Base-by-base conservation (phyloP, 2,113 vertebrate species). In the Nematolebias whitei region DNA sequence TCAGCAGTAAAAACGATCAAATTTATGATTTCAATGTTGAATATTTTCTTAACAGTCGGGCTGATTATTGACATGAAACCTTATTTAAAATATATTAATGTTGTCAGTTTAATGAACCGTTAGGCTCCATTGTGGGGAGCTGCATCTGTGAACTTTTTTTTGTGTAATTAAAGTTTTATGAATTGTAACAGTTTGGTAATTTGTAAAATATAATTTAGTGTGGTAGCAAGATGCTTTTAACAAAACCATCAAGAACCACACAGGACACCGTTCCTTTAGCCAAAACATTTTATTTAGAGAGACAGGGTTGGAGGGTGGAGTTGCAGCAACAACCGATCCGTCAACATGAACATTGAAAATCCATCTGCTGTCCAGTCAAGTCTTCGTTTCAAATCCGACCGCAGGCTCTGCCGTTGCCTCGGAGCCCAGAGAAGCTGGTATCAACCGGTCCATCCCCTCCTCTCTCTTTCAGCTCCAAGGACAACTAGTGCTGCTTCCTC, bases 401-500 rank as follows among this genome's bases (percentile, higher is more conserved):
- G 1, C 49, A 44, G 60, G 62, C 38, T 65, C 63, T 15, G 40
- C n/a, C 19, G 9, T 58, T 9, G 2, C 47, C 38, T 23, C 5
- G 1, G 49, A 50, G 54, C 56, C 67, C n/a, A 24, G 59, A 59
- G 71, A 48, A n/a, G 85, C 87, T 70, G 84, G 87, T 66, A 85
- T 87, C 85, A 48, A 86, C 87, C 64, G 44, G 71, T 90, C 80
- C 88, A 82, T 80, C 82, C 82, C 83, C 57, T 84, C 63, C 86
- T 88, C 87, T 83, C 87, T 58, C 72, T 51, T 74, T 74, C 71
- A 82, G 75, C 79, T 61, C 77, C 32, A 39, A 69, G 71, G 63
- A 82, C 52, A 71, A 74, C 82, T 93, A 93, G 78, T 93, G 92
- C 88, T 93, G 92, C 92, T 93, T 93, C 85, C 91, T 92, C 83